Conservation (phyloP, 35 echinoderm and acorn worm species). For the Heliocidaris erythrogramma region DNA sequence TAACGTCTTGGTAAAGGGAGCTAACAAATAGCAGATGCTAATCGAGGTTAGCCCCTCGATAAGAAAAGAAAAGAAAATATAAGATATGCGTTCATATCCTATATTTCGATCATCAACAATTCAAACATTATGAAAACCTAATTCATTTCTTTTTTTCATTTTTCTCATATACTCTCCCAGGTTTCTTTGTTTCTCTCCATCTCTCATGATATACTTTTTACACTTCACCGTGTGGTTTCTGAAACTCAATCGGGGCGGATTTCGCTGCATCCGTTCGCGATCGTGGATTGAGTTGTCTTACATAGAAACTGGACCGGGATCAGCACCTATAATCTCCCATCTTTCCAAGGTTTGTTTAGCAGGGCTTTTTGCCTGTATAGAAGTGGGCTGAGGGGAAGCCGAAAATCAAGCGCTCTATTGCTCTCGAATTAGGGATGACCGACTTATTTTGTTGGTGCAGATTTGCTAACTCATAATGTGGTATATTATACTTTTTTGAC, state of each 20-base stretch:
- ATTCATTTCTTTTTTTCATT: too few species aligned
- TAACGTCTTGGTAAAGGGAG: too few species aligned
- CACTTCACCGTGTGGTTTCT: not conserved
- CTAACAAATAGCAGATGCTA: too few species aligned
- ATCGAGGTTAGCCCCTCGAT: too few species aligned
- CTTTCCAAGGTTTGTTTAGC: not conserved
- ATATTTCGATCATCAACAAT: too few species aligned
- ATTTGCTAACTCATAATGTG: not conserved
- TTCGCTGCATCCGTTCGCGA: not conserved
- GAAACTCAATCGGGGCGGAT: conserved; percentile 8
- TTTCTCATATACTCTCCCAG: not conserved
- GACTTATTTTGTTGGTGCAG: not conserved
- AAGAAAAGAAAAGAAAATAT: too few species aligned
- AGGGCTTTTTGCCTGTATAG: not conserved
- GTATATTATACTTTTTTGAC: not conserved
- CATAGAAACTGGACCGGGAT: conserved; percentile 8
- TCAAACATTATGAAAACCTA: too few species aligned
- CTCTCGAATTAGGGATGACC: not conserved
- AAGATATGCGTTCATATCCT: too few species aligned
- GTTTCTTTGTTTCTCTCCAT: not conserved
- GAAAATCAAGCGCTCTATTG: not conserved
- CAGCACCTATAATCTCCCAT: not conserved
- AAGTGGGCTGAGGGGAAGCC: not conserved
- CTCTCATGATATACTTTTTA: not conserved
- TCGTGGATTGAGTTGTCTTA: conserved; percentile 9